These are phyloP conservation scores for Lepidonotus clava DNA, from an alignment of 2,888 invertebrate species.

Conservation along the genomic window DNA sequence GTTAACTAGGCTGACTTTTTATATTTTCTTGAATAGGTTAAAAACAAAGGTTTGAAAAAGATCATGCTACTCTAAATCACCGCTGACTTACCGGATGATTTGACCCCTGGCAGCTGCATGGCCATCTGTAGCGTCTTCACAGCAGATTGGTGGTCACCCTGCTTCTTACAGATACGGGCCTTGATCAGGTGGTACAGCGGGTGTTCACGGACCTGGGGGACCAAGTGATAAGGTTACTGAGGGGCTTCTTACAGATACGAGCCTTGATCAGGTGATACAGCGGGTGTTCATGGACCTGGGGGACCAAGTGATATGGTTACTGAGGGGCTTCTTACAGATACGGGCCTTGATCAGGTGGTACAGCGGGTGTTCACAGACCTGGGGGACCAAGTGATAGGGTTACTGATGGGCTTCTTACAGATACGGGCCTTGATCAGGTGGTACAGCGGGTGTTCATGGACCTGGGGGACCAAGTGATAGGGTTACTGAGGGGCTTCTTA, in stretches of 20 bases:
- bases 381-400: too few species aligned
- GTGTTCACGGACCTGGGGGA: constrained; percentile 87
- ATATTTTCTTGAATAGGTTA: too few species aligned
- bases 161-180: constrained; percentile 90
- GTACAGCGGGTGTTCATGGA: constrained; percentile 94
- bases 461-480: too few species aligned
- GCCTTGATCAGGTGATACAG: constrained; percentile 94
- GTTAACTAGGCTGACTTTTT: too few species aligned
- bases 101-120: constrained; percentile 85
- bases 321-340: constrained; percentile 89
- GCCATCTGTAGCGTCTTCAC: constrained; percentile 89
- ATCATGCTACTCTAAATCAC: too few species aligned
- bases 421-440: constrained; percentile 92
- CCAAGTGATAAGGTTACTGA: too few species aligned
- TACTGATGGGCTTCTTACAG: constrained; percentile 88
- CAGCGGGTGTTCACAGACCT: constrained; percentile 91
- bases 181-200: constrained; percentile 93
- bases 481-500: too few species aligned
- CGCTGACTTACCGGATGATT: constrained; percentile 68
- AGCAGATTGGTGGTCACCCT: constrained; percentile 81
- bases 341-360: constrained; percentile 93
- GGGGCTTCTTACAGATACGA: constrained; percentile 89
- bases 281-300: constrained; percentile 89
- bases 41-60: too few species aligned
- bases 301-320: too few species aligned